Percentiles rank a stretch among this genome's conserved stretches.
Conservation (phyloP, 2,797 vertebrate species). For the Valencia hispanica region DNA sequence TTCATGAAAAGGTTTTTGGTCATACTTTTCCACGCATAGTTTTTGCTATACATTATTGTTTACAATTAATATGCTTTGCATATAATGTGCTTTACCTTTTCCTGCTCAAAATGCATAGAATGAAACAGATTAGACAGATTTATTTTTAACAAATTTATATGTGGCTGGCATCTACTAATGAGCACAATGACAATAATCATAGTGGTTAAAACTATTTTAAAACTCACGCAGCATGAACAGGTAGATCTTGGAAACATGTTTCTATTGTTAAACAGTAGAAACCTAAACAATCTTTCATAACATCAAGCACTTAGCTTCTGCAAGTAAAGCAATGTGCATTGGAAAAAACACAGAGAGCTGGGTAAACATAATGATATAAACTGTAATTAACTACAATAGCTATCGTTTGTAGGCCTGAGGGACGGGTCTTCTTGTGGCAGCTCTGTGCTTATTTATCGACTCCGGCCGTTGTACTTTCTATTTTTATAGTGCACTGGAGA, state of each 20-base stretch:
- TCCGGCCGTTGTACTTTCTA: conserved; percentile 65
- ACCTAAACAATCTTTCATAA: conserved; percentile 48
- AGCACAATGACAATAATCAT: neutral
- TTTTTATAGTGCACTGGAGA: conserved; percentile 73
- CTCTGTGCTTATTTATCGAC: conserved; percentile 66
- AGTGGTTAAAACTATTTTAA: neutral
- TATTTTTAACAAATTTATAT: neutral
- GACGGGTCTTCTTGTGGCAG: conserved; percentile 67
- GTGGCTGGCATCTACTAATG: neutral
- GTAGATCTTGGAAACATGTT: conserved; percentile 20
- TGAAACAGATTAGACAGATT: no score
- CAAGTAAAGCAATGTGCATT: conserved; percentile 35
- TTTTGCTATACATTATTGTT: neutral
- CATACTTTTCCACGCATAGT: neutral
- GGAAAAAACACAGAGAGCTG: conserved; percentile 63
- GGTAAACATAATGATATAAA: conserved; percentile 81
- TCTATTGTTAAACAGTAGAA: conserved; percentile 53
- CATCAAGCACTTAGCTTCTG: conserved; percentile 14
- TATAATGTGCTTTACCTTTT: no score
- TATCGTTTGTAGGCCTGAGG: conserved; percentile 73
- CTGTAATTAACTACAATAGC: conserved; percentile 81
- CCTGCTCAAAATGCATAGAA: no score
- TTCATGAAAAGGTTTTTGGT: neutral
- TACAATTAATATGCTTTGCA: no score
- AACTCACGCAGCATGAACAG: neutral